Conservation (phyloP, 64 coral and sea anemone species). For the Orbicella faveolata region DNA sequence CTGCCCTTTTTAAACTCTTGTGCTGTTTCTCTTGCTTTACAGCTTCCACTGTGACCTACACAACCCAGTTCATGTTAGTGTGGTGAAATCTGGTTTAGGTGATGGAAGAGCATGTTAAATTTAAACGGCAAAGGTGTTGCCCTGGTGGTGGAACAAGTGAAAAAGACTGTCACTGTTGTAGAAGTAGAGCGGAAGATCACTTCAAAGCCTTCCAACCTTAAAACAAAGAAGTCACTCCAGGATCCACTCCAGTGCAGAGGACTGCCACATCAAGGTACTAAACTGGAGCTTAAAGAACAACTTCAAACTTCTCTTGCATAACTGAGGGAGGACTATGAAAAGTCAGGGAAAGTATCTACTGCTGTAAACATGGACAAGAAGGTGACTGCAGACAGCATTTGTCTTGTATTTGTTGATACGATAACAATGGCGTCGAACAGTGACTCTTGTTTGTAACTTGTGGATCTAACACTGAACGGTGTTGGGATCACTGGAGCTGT, state of each 20-base stretch:
- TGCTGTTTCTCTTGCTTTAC: too few species aligned
- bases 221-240: slow-evolving; percentile 48
- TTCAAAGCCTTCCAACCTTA: slow-evolving; percentile 4
- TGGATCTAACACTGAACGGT: slow-evolving; percentile 37
- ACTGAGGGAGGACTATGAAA: slow-evolving; percentile 11
- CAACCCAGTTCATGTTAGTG: slow-evolving; percentile 33
- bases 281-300: slow-evolving; percentile 25
- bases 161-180: slow-evolving; percentile 42
- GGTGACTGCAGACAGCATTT: slow-evolving; percentile 34
- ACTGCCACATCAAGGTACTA: slow-evolving; percentile 12
- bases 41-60: background rate
- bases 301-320: slow-evolving; percentile 26
- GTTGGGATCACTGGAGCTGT: slow-evolving; percentile 37
- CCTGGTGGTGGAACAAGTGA: slow-evolving; percentile 44
- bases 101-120: slow-evolving; percentile 29
- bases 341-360: slow-evolving; percentile 19
- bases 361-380: slow-evolving; percentile 40
- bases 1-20: too few species aligned
- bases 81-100: slow-evolving; percentile 31
- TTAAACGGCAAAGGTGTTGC: slow-evolving; percentile 35
- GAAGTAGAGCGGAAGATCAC: slow-evolving; percentile 19
- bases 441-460: slow-evolving; percentile 10
- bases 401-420: slow-evolving; percentile 35
- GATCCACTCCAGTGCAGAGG: slow-evolving; percentile 28
- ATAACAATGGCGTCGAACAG: slow-evolving; percentile 32